These are phyloP conservation scores for Sabellastarte sp. DNA, from an alignment of 2,888 invertebrate genomes.

Conservation along the genomic window DNA sequence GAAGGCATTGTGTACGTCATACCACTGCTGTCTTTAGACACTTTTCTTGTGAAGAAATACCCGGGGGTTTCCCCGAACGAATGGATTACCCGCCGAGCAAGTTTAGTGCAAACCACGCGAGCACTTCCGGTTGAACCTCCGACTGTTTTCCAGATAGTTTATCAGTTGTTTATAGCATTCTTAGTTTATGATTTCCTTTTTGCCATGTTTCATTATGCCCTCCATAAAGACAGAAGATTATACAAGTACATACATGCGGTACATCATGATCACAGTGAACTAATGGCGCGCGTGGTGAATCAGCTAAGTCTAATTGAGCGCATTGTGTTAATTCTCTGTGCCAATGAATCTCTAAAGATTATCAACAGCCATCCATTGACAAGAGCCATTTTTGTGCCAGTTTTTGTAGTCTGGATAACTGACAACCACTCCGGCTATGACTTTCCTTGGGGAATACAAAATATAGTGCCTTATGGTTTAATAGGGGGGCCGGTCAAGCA, in stretches of 20 bases:
- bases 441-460: slow-evolving; percentile 45
- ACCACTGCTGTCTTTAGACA: slow-evolving; percentile 42
- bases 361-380: slow-evolving; percentile 43
- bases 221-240: slow-evolving; percentile 40
- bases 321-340: slow-evolving; percentile 38
- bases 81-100: slow-evolving; percentile 28
- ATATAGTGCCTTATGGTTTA: slow-evolving; percentile 39
- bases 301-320: slow-evolving; percentile 42
- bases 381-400: slow-evolving; percentile 41
- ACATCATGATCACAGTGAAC: slow-evolving; percentile 45
- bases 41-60: slow-evolving; percentile 45
- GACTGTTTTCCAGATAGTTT: slow-evolving; percentile 26
- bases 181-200: slow-evolving; percentile 44
- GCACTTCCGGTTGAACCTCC: slow-evolving; percentile 40
- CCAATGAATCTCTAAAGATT: slow-evolving; percentile 39
- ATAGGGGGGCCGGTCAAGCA: slow-evolving; percentile 42
- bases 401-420: slow-evolving; percentile 39
- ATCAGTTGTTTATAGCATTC: slow-evolving; percentile 36
- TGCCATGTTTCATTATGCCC: slow-evolving; percentile 36
- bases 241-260: slow-evolving; percentile 41
- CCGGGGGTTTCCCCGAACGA: slow-evolving; percentile 34
- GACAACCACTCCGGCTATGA: slow-evolving; percentile 51
- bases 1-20: slow-evolving; percentile 36
- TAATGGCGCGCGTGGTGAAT: slow-evolving; percentile 47
- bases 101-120: slow-evolving; percentile 40